A percentile compares a stretch with the other conserved stretches of the same genome.
Evolutionary conservation across 2,113 vertebrate species (phyloP).

Genomic region (Hippolais icterina): DNA sequence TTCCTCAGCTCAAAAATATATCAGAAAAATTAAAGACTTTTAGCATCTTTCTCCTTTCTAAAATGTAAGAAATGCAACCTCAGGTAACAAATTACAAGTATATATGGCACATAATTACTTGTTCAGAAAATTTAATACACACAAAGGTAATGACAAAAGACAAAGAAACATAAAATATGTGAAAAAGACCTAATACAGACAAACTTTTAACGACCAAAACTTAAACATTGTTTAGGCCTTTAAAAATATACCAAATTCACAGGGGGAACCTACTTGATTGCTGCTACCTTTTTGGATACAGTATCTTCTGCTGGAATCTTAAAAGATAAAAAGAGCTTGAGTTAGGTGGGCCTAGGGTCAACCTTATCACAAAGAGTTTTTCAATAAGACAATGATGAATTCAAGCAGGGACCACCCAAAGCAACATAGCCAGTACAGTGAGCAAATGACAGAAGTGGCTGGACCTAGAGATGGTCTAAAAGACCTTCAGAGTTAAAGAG

Average conservation of each 20-base stretch:
- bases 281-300: slow-evolving; percentile 84
- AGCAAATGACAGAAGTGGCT: not conserved
- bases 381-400: not conserved
- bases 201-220: not conserved
- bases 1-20: not conserved
- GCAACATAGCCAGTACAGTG: not conserved
- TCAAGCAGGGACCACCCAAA: not conserved
- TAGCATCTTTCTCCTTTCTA: not conserved
- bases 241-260: not conserved
- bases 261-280: slow-evolving; percentile 84
- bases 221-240: not conserved
- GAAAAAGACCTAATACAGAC: not conserved
- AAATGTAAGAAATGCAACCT: not conserved
- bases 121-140: not conserved
- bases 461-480: not conserved
- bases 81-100: not conserved
- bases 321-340: slow-evolving; percentile 21
- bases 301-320: slow-evolving; percentile 87
- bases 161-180: not conserved
- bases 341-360: not conserved
- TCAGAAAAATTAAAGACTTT: not conserved
- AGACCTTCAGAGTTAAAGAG: not conserved
- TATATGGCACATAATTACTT: not conserved
- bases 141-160: not conserved
- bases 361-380: not conserved